Base-by-base conservation (phyloP, 2,888 invertebrate genomes). In the Lamellibrachia satsuma region DNA sequence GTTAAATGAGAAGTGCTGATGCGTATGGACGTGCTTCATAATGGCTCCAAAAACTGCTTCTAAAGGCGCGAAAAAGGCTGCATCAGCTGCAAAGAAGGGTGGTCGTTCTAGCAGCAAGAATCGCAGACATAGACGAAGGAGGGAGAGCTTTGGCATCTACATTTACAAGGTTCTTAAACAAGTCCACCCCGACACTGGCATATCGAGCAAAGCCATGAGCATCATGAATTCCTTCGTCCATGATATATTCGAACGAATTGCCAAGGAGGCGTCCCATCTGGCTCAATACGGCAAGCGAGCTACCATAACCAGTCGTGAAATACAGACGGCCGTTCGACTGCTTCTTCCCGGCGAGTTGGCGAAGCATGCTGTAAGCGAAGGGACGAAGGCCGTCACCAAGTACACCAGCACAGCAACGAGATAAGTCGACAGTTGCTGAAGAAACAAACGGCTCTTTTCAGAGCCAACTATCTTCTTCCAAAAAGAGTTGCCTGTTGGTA, bases 311-410 rank as follows among this genome's bases (percentile, higher is more conserved):
- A 97, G 97, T 93, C 75, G 75, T 4, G 75, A 75, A 75, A 75
- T 75, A 75, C 75, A 75, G 75, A 75, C 75, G 9, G 92, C 97
- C 97, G 92, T 98, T 0, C 97, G 97, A 90, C 97, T 98, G 0
- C 95, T 98, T 0, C 96, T 98, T 4, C 98, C 98, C 0, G 98
- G 98, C 7, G 98, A 98, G 95, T 95, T 98, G 93, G 97, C 98
- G 0, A 98, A 97, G 93, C 98, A 98, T 96, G 98, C 98, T 0
- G 97, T 95, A 52, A 93, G 93, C 90, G 95, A 95, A 92, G 95
- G 95, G 90, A 95, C 95, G 92, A 95, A 95, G 93, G 95, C 94
- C 55, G 95, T 95, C 55, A 95, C 95, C 93, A 95, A 95, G 93
- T 95, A 95, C 94, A 95, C 95, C 27, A 60, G 52, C 9, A 60